phyloP scores from a whole-genome alignment of 2,888 invertebrate species.

The Drosophila koepferae region DNA sequence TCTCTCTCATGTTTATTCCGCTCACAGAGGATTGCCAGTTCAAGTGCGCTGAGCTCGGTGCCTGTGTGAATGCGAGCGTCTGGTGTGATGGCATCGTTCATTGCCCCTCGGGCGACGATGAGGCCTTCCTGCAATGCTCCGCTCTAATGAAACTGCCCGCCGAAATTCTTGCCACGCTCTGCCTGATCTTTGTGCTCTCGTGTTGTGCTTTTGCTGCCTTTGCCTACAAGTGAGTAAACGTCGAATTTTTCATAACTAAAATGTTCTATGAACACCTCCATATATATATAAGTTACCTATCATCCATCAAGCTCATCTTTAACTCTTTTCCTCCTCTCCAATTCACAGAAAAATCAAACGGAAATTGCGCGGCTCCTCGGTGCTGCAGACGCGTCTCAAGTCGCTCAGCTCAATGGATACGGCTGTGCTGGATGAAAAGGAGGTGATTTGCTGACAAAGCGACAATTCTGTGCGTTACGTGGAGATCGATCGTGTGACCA shows the following conservation, averaged over 20 bases:
- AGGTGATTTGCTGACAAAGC: slow-evolving; percentile 97
- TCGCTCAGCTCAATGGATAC: slow-evolving; percentile 91
- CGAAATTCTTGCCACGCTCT: slow-evolving; percentile 88
- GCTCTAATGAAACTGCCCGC: slow-evolving; percentile 91
- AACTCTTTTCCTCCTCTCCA: not conserved
- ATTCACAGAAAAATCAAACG: slow-evolving; percentile 86
- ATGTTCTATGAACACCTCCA: no score
- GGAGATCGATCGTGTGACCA: slow-evolving; percentile 95
- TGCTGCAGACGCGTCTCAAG: slow-evolving; percentile 92
- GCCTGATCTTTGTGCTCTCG: slow-evolving; percentile 85
- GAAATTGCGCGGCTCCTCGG: slow-evolving; percentile 90
- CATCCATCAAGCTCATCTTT: not conserved
- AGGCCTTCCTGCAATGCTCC: slow-evolving; percentile 92
- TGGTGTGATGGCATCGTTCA: slow-evolving; percentile 93
- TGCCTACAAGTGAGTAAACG: slow-evolving; percentile 86
- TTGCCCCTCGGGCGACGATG: slow-evolving; percentile 93
- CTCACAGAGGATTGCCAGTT: slow-evolving; percentile 89
- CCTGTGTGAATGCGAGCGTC: slow-evolving; percentile 91
- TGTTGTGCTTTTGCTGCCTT: slow-evolving; percentile 86
- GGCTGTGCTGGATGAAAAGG: slow-evolving; percentile 93
- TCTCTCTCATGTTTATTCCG: fast-evolving
- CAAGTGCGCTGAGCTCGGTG: slow-evolving; percentile 92
- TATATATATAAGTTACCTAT: no score
- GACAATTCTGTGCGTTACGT: slow-evolving; percentile 97
- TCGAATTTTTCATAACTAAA: not conserved